Conservation (phyloP, 1,140 invertebrate species). For the Caenorhabditis inopinata region DNA sequence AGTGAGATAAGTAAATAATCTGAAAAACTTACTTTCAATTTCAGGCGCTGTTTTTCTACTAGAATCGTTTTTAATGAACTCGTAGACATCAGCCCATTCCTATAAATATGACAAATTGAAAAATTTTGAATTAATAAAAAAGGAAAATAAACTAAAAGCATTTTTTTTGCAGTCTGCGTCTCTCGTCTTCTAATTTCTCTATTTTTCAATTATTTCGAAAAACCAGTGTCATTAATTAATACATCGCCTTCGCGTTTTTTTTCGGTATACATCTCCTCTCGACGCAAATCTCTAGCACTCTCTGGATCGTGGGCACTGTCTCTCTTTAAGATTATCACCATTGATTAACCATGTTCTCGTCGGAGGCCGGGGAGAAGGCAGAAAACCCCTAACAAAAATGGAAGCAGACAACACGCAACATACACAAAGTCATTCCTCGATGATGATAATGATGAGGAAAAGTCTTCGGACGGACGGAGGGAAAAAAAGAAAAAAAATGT, state of each 20-base stretch:
- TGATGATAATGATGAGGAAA: slow-evolving; percentile 8
- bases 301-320: background rate
- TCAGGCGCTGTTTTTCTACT: background rate
- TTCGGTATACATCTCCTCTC: slow-evolving; percentile 9
- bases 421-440: slow-evolving; percentile 23
- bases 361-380: background rate
- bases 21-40: background rate
- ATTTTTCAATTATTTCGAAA: background rate
- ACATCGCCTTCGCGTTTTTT: background rate
- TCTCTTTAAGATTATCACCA: background rate
- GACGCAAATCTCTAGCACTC: background rate
- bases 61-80: background rate
- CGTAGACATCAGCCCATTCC: slow-evolving; percentile 9
- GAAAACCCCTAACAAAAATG: background rate
- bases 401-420: slow-evolving; percentile 19
- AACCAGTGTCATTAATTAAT: slow-evolving; percentile 31
- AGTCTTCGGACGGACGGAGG: slow-evolving; percentile 13
- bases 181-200: background rate
- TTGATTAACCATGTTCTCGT: slow-evolving; percentile 13
- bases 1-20: background rate
- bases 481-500: background rate
- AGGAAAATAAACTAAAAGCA: background rate
- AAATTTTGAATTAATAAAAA: background rate
- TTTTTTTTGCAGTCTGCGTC: background rate
- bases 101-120: background rate